Evolutionary conservation across 2,797 vertebrate species (phyloP).

Genomic region (Rhyacichthys aspro): DNA sequence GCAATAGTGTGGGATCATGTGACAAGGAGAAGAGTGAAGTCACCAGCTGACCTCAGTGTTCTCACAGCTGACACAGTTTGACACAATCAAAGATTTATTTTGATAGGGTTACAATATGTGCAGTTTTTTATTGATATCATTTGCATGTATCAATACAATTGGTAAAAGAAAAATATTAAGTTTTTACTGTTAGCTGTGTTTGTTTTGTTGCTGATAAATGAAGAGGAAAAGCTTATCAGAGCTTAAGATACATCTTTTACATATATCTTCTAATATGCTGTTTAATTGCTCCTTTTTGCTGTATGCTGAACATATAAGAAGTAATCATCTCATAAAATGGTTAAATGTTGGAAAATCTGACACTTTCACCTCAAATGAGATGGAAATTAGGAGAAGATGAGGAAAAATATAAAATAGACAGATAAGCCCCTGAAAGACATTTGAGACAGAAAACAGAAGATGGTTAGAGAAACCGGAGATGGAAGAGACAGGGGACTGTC

Average conservation of each 20-base stretch:
- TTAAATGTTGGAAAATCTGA: too few relatives aligned
- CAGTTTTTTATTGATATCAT: neutral
- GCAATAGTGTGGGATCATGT: slow-evolving; percentile 9
- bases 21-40: slow-evolving; percentile 13
- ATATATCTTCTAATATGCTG: too few relatives aligned
- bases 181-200: neutral
- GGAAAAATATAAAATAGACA: neutral
- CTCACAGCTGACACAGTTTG: slow-evolving; percentile 4
- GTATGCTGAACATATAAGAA: too few relatives aligned
- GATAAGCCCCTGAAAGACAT: neutral
- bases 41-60: neutral
- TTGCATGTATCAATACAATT: neutral
- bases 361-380: neutral
- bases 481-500: slow-evolving; percentile 8
- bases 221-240: too few relatives aligned
- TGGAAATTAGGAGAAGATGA: neutral
- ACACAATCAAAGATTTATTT: neutral
- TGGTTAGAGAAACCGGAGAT: slow-evolving; percentile 11
- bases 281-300: too few relatives aligned
- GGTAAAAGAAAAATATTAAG: neutral
- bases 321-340: too few relatives aligned
- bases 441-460: slow-evolving; percentile 12
- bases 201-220: too few relatives aligned
- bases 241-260: too few relatives aligned
- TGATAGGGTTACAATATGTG: neutral